Base-by-base conservation (phyloP, 2,797 vertebrate species). In the Sternarchorhynchus goeldii region DNA sequence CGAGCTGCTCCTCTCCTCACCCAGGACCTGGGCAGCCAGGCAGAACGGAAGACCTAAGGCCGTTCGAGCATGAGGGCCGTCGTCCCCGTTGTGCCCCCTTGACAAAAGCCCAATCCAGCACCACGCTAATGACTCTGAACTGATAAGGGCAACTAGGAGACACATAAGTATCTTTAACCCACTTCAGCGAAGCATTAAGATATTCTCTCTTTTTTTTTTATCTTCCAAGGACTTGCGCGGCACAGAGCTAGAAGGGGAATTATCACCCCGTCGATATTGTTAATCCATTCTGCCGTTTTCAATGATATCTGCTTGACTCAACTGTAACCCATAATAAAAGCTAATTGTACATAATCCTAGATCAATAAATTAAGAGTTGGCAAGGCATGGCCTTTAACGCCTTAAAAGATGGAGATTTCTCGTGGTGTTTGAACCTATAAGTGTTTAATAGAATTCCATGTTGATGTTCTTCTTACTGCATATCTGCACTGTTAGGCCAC, bases 301-400 rank as follows among this genome's bases (percentile, higher is more conserved):
- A 90, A 85, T 91, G 88, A 88, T 79, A 71, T 67, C 87, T 90
- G 87, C 77, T 86, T 85, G 85, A 85, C 87, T 89, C 84, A 86
- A 90, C 88, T 83, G 83, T 82, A 84, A 84, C 87, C 88, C 85
- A 79, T 90, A 89, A 92, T 92, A 92, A 92, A 93, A 87, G 87
- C 86, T 91, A 89, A 92, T 88, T 91, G 89, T 87, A 83, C 88
- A 76, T 68, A 82, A 70, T 76, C 25, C 36, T 50, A 80, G 85
- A 91, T 91, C 90, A 85, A 91, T 93, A 91, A 88, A 91, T 85
- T 82, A 87, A 86, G 75, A 92, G 86, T 87, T 81, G 87, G 83
- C 73, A 78, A 45, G 76, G 82, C 67, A 74, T 88, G 85, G 81
- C 76, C 83, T 78, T 89, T 83, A 84, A 83, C 76, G 76, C 69